Percentiles rank a stretch among this genome's conserved stretches.
Conservation (phyloP, 2,113 vertebrate species). For the Amphiprion percula region DNA sequence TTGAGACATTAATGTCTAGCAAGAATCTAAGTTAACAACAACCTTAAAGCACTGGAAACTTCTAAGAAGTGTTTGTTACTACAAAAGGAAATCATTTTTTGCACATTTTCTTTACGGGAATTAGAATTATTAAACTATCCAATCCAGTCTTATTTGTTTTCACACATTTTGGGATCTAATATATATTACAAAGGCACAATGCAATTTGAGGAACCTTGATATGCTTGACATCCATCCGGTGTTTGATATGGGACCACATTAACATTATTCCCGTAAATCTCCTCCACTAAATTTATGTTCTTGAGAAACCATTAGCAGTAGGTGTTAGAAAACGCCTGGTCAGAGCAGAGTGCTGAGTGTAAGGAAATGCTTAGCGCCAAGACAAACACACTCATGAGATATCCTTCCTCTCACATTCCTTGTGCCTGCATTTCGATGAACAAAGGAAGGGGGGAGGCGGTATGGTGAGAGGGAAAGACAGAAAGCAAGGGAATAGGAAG, state of each 20-base stretch:
- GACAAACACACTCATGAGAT: constrained; percentile 73
- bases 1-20: constrained; percentile 6
- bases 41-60: background rate
- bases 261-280: background rate
- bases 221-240: constrained; percentile 15
- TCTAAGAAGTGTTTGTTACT: constrained; percentile 2
- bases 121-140: background rate
- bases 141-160: background rate
- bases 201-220: background rate
- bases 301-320: constrained; percentile 44
- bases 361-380: constrained; percentile 75
- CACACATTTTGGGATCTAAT: background rate
- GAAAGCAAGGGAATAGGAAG: constrained; percentile 50
- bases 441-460: constrained; percentile 61
- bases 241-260: constrained; percentile 14
- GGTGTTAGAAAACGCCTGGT: constrained; percentile 54
- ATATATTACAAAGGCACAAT: background rate
- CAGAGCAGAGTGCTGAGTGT: constrained; percentile 47
- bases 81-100: constrained; percentile 3
- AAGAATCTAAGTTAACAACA: constrained; percentile 2
- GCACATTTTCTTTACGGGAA: background rate
- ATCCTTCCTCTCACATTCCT: constrained; percentile 83
- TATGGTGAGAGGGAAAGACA: background rate
- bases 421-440: constrained; percentile 69
- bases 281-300: constrained; percentile 34